Evolutionary conservation across 2,888 invertebrate species (phyloP).

Genomic region (Omphaloscelis lunosa): DNA sequence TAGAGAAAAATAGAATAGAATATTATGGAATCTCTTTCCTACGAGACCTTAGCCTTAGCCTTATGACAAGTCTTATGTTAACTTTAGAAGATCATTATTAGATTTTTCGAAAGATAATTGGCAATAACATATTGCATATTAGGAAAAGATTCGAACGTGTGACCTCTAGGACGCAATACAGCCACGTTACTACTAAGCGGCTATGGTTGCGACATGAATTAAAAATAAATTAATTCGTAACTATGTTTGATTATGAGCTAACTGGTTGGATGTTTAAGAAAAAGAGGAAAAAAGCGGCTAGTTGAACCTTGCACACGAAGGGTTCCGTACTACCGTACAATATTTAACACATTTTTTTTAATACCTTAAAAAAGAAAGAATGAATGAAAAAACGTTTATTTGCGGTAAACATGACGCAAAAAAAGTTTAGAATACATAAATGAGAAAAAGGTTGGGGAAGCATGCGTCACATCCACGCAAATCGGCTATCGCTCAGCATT

Average conservation of each 20-base stretch:
- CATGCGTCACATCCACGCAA: too few species aligned
- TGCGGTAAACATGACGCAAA: too few species aligned
- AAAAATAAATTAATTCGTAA: slow-evolving; percentile 25
- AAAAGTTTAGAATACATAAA: too few species aligned
- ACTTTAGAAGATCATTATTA: slow-evolving; percentile 5
- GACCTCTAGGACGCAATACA: slow-evolving; percentile 39
- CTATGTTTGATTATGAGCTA: slow-evolving; percentile 14
- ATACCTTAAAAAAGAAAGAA: too few species aligned
- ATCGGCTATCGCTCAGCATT: too few species aligned
- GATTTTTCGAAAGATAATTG: slow-evolving; percentile 32
- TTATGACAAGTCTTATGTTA: neutral
- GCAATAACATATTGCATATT: slow-evolving; percentile 27
- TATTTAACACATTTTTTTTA: too few species aligned
- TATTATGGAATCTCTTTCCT: neutral
- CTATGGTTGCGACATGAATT: slow-evolving; percentile 22
- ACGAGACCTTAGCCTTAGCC: neutral
- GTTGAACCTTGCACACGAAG: neutral
- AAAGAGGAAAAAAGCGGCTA: neutral
- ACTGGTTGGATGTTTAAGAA: neutral
- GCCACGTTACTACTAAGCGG: neutral
- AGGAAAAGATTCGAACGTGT: slow-evolving; percentile 36
- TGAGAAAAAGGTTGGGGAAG: too few species aligned
- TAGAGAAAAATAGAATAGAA: too few species aligned
- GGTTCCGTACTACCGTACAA: neutral
- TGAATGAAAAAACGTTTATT: too few species aligned